These are phyloP conservation scores for Euborellia annulipes DNA, from an alignment of 1,140 invertebrate species.

Conservation along the genomic window DNA sequence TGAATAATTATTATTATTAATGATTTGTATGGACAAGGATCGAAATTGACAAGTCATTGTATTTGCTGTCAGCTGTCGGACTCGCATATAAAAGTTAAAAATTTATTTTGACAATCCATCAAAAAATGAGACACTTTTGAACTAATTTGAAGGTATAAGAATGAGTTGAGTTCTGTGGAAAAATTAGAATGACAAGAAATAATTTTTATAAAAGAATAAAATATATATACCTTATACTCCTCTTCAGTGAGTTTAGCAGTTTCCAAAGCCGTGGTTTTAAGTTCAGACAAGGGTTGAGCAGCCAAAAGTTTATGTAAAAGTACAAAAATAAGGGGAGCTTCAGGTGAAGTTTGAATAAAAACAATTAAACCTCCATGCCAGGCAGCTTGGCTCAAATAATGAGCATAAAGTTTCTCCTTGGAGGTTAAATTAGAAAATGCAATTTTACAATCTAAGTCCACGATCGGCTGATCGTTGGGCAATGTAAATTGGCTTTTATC, in stretches of 20 bases:
- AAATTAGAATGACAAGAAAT: too few relatives aligned
- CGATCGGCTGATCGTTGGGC: conserved; percentile 72
- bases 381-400: conserved; percentile 74
- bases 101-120: too few relatives aligned
- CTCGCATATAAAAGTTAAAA: too few relatives aligned
- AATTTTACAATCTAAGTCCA: conserved; percentile 58
- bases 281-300: conserved; percentile 44
- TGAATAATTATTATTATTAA: too few relatives aligned
- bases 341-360: conserved; percentile 55
- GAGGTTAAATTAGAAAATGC: conserved; percentile 68
- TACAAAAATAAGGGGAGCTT: conserved; percentile 73
- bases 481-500: conserved; percentile 31
- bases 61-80: too few relatives aligned
- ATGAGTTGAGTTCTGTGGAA: too few relatives aligned
- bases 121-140: too few relatives aligned
- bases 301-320: conserved; percentile 69
- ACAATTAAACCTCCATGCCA: conserved; percentile 80
- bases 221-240: conserved; percentile 62
- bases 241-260: conserved; percentile 52
- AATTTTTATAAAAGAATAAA: too few relatives aligned
- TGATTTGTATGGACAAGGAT: too few relatives aligned
- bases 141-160: too few relatives aligned
- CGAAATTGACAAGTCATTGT: too few relatives aligned
- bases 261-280: conserved; percentile 44
- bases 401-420: conserved; percentile 77